phyloP scores from a whole-genome alignment of 2,113 vertebrate species.

The Dicentrarchus labrax region DNA sequence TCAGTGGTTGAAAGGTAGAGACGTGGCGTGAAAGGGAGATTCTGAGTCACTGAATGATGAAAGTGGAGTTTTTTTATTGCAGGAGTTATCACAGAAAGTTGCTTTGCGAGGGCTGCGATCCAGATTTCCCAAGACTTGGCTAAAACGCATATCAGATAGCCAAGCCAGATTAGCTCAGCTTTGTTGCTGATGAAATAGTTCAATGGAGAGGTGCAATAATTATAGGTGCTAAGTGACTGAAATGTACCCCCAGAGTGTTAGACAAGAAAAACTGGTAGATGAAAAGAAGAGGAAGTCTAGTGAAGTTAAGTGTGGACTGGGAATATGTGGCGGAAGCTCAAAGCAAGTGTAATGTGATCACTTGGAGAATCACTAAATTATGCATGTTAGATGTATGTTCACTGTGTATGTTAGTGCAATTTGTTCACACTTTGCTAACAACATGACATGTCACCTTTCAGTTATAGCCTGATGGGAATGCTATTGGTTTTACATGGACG shows the following conservation, averaged over 20 bases:
- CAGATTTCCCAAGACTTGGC: constrained; percentile 26
- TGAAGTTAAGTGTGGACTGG: neutral
- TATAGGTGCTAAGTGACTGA: constrained; percentile 33
- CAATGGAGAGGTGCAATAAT: constrained; percentile 48
- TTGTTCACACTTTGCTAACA: neutral
- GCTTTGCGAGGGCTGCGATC: neutral
- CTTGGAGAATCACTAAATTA: constrained; percentile 1
- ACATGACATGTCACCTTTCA: neutral
- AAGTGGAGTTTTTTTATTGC: constrained; percentile 13
- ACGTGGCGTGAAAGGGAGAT: neutral
- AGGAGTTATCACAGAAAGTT: constrained; percentile 14
- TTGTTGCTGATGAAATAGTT: constrained; percentile 59
- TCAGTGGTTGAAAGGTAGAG: neutral
- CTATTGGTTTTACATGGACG: neutral
- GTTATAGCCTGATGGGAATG: neutral
- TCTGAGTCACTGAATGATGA: neutral
- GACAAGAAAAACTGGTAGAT: constrained; percentile 28
- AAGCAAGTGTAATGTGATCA: constrained; percentile 9
- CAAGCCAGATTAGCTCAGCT: constrained; percentile 6
- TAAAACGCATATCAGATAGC: constrained; percentile 19
- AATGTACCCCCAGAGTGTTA: neutral
- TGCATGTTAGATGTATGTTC: neutral
- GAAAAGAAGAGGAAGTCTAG: constrained; percentile 51
- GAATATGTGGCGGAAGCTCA: constrained; percentile 31
- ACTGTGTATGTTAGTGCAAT: neutral